phyloP scores from a whole-genome alignment of 2,113 vertebrate genomes.

The Sterrhoptilus dennistouni region DNA sequence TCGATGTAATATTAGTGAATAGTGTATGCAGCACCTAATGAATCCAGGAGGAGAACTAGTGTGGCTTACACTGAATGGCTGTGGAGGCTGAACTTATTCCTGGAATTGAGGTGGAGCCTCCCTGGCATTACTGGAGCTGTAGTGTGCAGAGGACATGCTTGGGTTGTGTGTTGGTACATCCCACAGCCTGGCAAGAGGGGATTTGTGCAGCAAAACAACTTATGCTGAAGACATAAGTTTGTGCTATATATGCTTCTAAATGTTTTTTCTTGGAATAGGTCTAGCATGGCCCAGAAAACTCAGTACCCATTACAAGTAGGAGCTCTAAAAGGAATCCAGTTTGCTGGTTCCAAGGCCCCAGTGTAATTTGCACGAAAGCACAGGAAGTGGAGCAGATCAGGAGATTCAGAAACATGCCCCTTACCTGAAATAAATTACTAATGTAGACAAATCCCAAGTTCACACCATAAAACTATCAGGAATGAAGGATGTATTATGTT shows the following conservation, averaged over 20 bases:
- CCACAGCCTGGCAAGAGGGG: not conserved
- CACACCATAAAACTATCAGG: not conserved
- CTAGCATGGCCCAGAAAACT: not conserved
- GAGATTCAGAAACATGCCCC: not conserved
- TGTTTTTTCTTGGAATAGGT: not conserved
- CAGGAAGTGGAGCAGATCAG: not conserved
- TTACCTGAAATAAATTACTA: not conserved
- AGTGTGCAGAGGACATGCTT: not conserved
- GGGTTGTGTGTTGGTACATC: not conserved
- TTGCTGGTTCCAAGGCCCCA: not conserved
- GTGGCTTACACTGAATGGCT: not conserved
- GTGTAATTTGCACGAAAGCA: not conserved
- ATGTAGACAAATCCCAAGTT: not conserved
- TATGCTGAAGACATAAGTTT: not conserved
- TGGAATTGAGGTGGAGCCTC: not conserved
- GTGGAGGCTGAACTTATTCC: rapidly evolving
- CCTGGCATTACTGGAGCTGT: not conserved
- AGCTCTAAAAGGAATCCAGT: not conserved
- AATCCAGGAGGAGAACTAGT: not conserved
- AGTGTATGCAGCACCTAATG: not conserved
- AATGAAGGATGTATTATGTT: not conserved
- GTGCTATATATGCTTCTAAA: not conserved
- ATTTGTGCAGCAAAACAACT: not conserved
- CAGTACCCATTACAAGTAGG: not conserved
- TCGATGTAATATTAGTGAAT: not conserved